Conservation (phyloP, 2,797 vertebrate genomes). For the Alfaro cultratus region DNA sequence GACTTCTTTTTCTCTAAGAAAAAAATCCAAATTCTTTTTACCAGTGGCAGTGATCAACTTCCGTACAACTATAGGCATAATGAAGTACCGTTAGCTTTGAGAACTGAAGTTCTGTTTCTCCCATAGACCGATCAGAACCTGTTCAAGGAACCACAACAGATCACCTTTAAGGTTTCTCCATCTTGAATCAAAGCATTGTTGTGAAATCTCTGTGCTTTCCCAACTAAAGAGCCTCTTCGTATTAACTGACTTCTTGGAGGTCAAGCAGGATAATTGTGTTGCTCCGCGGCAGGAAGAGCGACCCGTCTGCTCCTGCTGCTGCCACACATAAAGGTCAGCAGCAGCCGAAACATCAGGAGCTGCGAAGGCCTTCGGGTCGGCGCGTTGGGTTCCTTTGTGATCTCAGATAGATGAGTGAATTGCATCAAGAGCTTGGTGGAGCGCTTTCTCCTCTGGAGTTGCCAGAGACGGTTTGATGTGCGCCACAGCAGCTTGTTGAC, state of each 20-base stretch:
- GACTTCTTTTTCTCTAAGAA: too few relatives aligned
- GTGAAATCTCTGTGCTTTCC: slow-evolving; percentile 27
- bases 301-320: slow-evolving; percentile 46
- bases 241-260: slow-evolving; percentile 52
- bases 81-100: too few relatives aligned
- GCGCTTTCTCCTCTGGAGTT: slow-evolving; percentile 16
- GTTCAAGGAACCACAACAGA: too few relatives aligned
- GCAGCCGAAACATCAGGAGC: slow-evolving; percentile 43
- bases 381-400: slow-evolving; percentile 24
- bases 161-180: too few relatives aligned
- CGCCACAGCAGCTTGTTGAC: slow-evolving; percentile 57
- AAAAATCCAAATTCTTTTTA: too few relatives aligned
- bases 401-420: slow-evolving; percentile 13
- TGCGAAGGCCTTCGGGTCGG: slow-evolving; percentile 35
- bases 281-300: slow-evolving; percentile 31
- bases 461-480: slow-evolving; percentile 33
- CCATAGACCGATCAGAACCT: too few relatives aligned
- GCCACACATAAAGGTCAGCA: slow-evolving; percentile 48
- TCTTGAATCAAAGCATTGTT: slow-evolving; percentile 8
- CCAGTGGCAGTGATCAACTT: too few relatives aligned
- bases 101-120: too few relatives aligned
- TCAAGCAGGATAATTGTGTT: slow-evolving; percentile 66
- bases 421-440: slow-evolving; percentile 14
- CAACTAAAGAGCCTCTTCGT: slow-evolving; percentile 38
- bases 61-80: too few relatives aligned